phyloP scores from a whole-genome alignment of 1,140 invertebrate species.

The Euura lappo region DNA sequence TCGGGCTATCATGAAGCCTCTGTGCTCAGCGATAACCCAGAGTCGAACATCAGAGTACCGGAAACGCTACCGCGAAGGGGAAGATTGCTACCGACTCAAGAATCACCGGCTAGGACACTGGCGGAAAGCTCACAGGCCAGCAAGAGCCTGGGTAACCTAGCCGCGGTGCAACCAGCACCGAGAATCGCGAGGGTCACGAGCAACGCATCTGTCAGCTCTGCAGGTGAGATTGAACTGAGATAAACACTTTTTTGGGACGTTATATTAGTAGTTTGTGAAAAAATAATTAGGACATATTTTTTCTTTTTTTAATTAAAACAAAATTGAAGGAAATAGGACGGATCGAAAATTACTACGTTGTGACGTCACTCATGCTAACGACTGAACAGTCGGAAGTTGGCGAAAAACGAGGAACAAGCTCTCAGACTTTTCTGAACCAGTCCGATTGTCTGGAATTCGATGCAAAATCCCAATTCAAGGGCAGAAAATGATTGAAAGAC shows the following conservation, averaged over 20 bases:
- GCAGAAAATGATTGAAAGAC: too few species aligned
- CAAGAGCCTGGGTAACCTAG: constrained; percentile 54
- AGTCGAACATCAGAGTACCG: constrained; percentile 51
- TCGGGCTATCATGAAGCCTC: constrained; percentile 79
- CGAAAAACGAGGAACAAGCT: too few species aligned
- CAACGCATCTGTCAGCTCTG: constrained; percentile 52
- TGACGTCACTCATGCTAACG: too few species aligned
- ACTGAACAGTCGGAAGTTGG: too few species aligned
- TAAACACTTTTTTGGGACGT: background rate
- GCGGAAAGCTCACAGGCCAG: constrained; percentile 53
- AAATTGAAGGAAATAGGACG: too few species aligned
- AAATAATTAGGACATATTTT: background rate
- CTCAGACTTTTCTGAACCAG: too few species aligned
- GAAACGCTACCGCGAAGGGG: constrained; percentile 53
- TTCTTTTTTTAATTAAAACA: constrained; percentile 2
- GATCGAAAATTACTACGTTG: too few species aligned
- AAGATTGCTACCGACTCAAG: constrained; percentile 32
- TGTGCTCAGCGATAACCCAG: constrained; percentile 68
- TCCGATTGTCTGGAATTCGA: too few species aligned
- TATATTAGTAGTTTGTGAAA: too few species aligned
- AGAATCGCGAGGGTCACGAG: constrained; percentile 50
- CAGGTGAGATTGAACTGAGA: constrained; percentile 36
- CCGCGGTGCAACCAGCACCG: constrained; percentile 27
- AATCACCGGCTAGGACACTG: constrained; percentile 44
- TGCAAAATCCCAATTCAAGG: too few species aligned